Conservation (phyloP, 1,140 invertebrate genomes). For the Drosophila parabipectinata region DNA sequence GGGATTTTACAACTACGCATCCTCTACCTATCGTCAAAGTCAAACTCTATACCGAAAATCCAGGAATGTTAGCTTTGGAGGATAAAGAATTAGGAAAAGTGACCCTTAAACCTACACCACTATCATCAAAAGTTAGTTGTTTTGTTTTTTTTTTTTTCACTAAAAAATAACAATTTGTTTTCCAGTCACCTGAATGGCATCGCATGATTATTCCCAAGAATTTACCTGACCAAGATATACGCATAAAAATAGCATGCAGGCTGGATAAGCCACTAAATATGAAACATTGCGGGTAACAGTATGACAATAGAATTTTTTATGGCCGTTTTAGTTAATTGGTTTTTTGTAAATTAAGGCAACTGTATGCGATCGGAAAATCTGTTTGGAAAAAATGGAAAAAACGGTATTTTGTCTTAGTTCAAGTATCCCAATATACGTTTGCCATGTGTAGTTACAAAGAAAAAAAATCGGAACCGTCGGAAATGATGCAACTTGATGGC, state of each 20-base stretch:
- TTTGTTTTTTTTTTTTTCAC: background rate
- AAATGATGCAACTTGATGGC: conserved; percentile 99
- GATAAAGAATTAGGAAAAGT: conserved; percentile 99
- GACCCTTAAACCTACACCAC: conserved; percentile 94
- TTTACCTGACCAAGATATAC: conserved; percentile 96
- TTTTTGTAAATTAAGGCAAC: conserved; percentile 86
- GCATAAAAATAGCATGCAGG: conserved; percentile 98
- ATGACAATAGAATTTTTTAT: background rate
- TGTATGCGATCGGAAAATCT: conserved; percentile 97
- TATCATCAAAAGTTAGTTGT: conserved; percentile 91
- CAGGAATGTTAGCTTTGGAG: conserved; percentile 98
- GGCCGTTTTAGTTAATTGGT: background rate
- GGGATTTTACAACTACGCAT: conserved; percentile 99
- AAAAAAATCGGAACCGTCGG: conserved; percentile 99
- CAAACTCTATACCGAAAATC: conserved; percentile 98
- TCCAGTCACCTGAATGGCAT: conserved; percentile 97
- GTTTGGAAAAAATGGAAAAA: conserved; percentile 99
- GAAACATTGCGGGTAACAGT: conserved; percentile 96
- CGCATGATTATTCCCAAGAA: conserved; percentile 98
- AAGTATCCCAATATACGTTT: conserved; percentile 99
- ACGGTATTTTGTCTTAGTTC: conserved; percentile 98
- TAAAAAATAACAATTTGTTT: conserved; percentile 5
- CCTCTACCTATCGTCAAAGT: conserved; percentile 98
- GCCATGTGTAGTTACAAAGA: conserved; percentile 99
- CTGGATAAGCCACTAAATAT: conserved; percentile 99